Evolutionary conservation across 2,113 vertebrate genomes (phyloP).

Genomic region (Cichladusa arquata): DNA sequence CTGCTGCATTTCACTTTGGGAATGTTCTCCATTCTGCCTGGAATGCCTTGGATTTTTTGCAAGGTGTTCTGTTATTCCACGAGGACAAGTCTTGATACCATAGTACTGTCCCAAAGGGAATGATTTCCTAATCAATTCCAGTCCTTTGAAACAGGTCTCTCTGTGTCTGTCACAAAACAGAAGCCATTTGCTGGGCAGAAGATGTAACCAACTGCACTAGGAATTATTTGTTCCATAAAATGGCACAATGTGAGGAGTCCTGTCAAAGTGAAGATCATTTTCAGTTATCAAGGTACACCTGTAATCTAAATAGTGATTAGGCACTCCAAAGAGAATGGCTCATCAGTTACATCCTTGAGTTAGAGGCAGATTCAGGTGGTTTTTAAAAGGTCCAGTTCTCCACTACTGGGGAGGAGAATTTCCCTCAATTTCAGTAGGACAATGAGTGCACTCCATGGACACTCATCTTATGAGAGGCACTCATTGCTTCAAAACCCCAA

Average conservation of each 20-base stretch:
- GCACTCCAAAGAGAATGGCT: neutral
- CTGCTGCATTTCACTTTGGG: neutral
- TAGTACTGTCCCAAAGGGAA: neutral
- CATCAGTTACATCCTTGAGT: neutral
- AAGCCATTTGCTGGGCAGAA: neutral
- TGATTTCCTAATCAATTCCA: too few species aligned
- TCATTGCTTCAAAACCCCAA: neutral
- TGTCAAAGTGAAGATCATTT: neutral
- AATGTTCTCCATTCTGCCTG: neutral
- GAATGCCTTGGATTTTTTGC: neutral
- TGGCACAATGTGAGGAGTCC: neutral
- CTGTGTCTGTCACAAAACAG: neutral
- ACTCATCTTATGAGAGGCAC: neutral
- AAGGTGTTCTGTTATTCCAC: neutral
- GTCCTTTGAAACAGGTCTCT: neutral
- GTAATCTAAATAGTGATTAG: neutral
- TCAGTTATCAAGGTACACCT: neutral
- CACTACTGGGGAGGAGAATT: neutral
- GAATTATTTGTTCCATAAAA: neutral
- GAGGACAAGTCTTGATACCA: neutral
- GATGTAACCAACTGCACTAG: neutral
- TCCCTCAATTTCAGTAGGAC: neutral
- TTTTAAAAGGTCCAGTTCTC: neutral
- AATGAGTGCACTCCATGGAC: neutral
- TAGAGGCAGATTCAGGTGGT: neutral